Evolutionary conservation across 1,140 invertebrate species (phyloP).

Genomic region (Aricia agestis): DNA sequence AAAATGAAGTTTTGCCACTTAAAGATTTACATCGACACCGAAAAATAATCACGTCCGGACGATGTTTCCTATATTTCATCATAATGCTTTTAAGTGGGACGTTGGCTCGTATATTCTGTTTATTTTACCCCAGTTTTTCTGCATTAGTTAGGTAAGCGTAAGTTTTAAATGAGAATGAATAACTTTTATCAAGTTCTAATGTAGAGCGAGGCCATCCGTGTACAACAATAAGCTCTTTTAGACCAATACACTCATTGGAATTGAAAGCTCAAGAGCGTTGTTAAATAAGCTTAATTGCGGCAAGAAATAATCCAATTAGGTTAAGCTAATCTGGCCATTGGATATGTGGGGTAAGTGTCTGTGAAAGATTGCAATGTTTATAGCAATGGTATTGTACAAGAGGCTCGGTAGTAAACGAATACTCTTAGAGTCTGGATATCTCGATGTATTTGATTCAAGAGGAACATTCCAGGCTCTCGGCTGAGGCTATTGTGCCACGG

Average conservation of each 20-base stretch:
- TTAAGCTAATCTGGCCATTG: not conserved
- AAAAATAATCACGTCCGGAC: not conserved
- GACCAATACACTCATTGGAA: constrained; percentile 7
- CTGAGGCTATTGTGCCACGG: not conserved
- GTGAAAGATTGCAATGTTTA: not conserved
- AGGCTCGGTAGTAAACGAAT: not conserved
- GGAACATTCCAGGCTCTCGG: not conserved
- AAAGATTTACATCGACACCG: too few relatives aligned
- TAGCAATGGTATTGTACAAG: not conserved
- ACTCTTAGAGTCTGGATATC: not conserved
- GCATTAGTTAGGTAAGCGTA: not conserved
- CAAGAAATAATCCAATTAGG: not conserved
- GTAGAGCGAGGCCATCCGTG: constrained; percentile 5
- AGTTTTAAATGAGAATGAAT: constrained; percentile 5
- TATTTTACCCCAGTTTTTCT: not conserved
- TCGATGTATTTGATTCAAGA: not conserved
- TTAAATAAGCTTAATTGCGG: not conserved
- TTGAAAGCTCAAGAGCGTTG: constrained; percentile 7
- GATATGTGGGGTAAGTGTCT: not conserved
- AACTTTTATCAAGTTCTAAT: constrained; percentile 10
- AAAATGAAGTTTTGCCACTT: too few relatives aligned
- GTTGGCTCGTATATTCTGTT: not conserved
- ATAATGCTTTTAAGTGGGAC: not conserved
- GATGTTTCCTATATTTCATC: not conserved
- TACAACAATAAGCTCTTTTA: constrained; percentile 15